These are phyloP conservation scores for Scomber scombrus DNA, from an alignment of 2,113 vertebrate species.

Conservation along the genomic window DNA sequence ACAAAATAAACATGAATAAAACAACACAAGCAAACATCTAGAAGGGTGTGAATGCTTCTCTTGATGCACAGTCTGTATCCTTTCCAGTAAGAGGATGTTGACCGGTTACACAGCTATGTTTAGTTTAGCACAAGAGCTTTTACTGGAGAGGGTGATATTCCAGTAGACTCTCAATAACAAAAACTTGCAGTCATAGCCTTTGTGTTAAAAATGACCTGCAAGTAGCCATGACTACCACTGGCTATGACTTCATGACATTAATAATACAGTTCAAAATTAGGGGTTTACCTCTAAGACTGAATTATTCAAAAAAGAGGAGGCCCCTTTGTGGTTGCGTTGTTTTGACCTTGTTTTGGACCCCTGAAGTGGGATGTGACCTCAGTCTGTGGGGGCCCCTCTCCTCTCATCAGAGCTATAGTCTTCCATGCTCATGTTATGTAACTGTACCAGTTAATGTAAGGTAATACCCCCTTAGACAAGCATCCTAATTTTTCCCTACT, in stretches of 20 bases:
- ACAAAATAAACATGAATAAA: conserved; percentile 45
- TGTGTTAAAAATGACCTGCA: conserved; percentile 35
- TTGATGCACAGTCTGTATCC: conserved; percentile 50
- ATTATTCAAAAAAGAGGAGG: conserved; percentile 17
- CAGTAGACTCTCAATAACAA: conserved; percentile 47
- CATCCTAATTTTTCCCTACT: conserved; percentile 1
- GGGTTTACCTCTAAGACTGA: conserved; percentile 3
- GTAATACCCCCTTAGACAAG: conserved; percentile 15
- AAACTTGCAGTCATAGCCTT: conserved; percentile 52
- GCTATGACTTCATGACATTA: conserved; percentile 58
- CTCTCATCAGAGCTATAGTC: conserved; percentile 26
- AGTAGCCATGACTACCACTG: conserved; percentile 24
- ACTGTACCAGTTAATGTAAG: conserved; percentile 38
- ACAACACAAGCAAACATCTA: conserved; percentile 72
- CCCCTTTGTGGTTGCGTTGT: conserved; percentile 23
- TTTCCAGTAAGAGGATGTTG: conserved; percentile 76
- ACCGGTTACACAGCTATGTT: conserved; percentile 65
- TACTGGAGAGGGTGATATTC: conserved; percentile 63
- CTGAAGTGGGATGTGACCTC: conserved; percentile 13
- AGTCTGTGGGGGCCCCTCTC: conserved; percentile 19
- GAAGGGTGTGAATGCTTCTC: conserved; percentile 65
- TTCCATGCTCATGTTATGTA: conserved; percentile 32
- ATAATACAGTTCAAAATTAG: conserved; percentile 40
- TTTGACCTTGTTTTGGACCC: conserved; percentile 27
- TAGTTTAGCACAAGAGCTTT: conserved; percentile 66